Conservation (phyloP, 2,797 vertebrate species). For the Xenopus petersii region DNA sequence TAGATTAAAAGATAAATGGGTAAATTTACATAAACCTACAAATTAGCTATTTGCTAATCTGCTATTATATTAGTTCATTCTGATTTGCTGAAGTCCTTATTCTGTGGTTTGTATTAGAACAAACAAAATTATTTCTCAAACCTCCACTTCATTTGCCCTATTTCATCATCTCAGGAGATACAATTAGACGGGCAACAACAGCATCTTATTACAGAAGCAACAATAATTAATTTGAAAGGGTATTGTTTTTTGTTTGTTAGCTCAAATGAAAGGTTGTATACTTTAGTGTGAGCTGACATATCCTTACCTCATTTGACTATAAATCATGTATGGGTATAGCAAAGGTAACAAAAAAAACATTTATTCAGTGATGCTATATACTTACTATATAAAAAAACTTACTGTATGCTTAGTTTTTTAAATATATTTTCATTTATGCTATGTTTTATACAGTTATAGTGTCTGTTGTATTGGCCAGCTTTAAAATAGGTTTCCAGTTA, state of each 20-base stretch:
- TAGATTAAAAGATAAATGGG: too few species aligned
- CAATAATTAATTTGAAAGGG: slow-evolving; percentile 39
- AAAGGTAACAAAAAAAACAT: slow-evolving; percentile 19
- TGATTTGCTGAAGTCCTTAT: slow-evolving; percentile 23
- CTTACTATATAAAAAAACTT: background rate
- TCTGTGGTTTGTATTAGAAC: slow-evolving; percentile 12
- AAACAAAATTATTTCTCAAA: slow-evolving; percentile 37
- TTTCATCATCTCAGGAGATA: slow-evolving; percentile 29
- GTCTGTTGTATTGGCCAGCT: background rate
- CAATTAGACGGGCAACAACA: slow-evolving; percentile 36
- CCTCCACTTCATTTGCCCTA: slow-evolving; percentile 34
- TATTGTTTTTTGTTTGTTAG: slow-evolving; percentile 37
- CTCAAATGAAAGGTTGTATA: slow-evolving; percentile 36
- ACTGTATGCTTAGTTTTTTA: background rate
- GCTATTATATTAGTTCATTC: background rate
- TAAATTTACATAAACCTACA: too few species aligned
- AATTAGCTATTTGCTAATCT: slow-evolving; percentile 1
- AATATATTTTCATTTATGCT: background rate
- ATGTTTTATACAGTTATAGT: background rate
- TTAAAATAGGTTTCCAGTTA: background rate
- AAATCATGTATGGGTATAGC: slow-evolving; percentile 6
- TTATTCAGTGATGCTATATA: slow-evolving; percentile 21
- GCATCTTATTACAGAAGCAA: slow-evolving; percentile 39
- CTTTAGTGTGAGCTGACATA: slow-evolving; percentile 31
- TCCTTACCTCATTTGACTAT: slow-evolving; percentile 18